A percentile compares a stretch with the other conserved stretches of the same genome.
Evolutionary conservation across 2,888 invertebrate species (phyloP).

Genomic region (Parnassius glacialis): DNA sequence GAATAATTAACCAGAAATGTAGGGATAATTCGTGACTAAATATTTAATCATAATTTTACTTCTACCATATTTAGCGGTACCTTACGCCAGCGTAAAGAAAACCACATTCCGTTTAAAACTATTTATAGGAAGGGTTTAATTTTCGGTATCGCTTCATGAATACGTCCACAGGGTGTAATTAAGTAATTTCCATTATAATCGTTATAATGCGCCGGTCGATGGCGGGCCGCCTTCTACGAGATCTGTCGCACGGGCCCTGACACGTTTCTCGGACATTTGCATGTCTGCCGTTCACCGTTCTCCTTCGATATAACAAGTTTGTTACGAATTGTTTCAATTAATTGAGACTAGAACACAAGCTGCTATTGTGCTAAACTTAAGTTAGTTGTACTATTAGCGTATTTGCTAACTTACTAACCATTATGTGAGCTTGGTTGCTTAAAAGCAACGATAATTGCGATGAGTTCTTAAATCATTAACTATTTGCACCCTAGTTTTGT

Average conservation of each 20-base stretch:
- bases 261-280: conserved; percentile 51
- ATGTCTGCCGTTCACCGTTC: conserved; percentile 45
- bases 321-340: conserved; percentile 19
- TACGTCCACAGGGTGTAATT: conserved; percentile 18
- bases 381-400: no score
- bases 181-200: conserved; percentile 15
- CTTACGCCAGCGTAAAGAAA: background rate
- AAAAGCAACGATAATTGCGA: no score
- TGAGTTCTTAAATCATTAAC: no score
- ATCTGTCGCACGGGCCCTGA: conserved; percentile 42
- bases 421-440: no score
- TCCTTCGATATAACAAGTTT: conserved; percentile 18
- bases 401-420: no score
- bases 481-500: no score
- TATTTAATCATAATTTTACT: background rate
- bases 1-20: background rate
- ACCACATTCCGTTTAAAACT: conserved; percentile 6
- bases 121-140: conserved; percentile 8
- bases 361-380: conserved; percentile 21
- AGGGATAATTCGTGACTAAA: conserved; percentile 5
- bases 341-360: conserved; percentile 6
- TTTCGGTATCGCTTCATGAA: conserved; percentile 7
- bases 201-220: conserved; percentile 6
- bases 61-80: background rate
- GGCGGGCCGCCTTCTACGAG: conserved; percentile 13